These are phyloP conservation scores for Bovichtus diacanthus DNA, from an alignment of 2,797 vertebrate genomes.

Conservation along the genomic window DNA sequence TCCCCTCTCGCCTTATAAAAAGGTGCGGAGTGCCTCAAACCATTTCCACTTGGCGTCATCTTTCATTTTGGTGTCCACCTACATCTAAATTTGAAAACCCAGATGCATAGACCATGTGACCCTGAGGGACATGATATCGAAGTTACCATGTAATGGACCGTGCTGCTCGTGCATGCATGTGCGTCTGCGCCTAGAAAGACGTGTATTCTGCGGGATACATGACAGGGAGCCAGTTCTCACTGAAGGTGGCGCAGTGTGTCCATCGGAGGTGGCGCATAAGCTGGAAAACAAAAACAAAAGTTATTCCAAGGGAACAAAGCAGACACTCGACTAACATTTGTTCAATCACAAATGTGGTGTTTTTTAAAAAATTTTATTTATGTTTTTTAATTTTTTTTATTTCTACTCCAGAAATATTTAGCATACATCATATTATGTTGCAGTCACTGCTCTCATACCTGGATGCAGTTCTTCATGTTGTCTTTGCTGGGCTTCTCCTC, in stretches of 20 bases:
- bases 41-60: not conserved
- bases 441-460: conserved; percentile 78
- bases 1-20: not conserved
- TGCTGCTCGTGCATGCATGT: conserved; percentile 46
- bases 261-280: conserved; percentile 95
- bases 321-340: not conserved
- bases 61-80: conserved; percentile 45
- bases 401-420: not conserved
- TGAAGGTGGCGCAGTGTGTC: conserved; percentile 93
- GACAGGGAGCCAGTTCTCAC: conserved; percentile 96
- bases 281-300: conserved; percentile 72
- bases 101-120: conserved; percentile 68
- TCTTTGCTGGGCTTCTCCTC: conserved; percentile 98
- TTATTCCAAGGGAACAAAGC: not conserved
- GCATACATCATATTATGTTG: not conserved
- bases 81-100: conserved; percentile 28
- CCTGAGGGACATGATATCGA: conserved; percentile 62
- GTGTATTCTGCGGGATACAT: conserved; percentile 96
- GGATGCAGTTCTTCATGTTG: conserved; percentile 97
- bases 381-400: no score
- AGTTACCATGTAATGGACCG: conserved; percentile 34
- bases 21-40: conserved; percentile 7
- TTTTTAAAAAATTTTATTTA: no score
- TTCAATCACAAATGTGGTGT: no score
- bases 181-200: conserved; percentile 87